Base-by-base conservation (phyloP, 35 echinoderm and acorn worm species). In the Eucidaris tribuloides region DNA sequence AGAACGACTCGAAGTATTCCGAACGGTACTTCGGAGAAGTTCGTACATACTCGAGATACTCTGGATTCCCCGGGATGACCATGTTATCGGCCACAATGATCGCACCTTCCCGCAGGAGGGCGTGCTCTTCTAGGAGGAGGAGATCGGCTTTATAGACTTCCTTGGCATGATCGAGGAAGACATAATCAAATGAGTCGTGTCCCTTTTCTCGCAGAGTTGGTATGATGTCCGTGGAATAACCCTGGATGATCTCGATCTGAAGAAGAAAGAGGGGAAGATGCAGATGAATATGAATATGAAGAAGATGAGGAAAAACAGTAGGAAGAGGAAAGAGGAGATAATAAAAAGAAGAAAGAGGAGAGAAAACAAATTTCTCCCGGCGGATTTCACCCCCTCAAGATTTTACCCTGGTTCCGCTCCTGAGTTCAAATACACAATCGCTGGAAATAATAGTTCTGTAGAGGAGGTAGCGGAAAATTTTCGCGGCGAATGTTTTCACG, bases 111-210 rank as follows among this genome's bases (percentile, higher is more conserved):
- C 37, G 43, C 9, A 90, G 52, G 38, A 84, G 81, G 42, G 58
- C 27, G 28, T 74, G 45, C 19, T 84, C 80, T 31, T 84, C 80
- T 5, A 90, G 33, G 7, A 83, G 46, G 41, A 83, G 54, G 17
- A 90, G 65, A 57, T 90, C 87, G n/a, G 78, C 2, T 46, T 68
- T 83, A 80, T 90, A 90, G 20, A 90, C 18, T 3, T 55, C 42
- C 62, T 90, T 90, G n/a, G 60, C 63, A 52, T 90, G 87, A 45
- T 90, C 87, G 36, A 90, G 42, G 50, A 90, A 84, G 36, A 90
- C 66, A 65, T 83, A 84, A 60, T 90, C 87, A 18, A 90, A 90
- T 41, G 43, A 81, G 33, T 82, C 84, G 42, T 87, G 18, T 27
- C 37, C 29, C 27, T 58, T 45, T 4, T 76, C 41, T 18, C 58